A percentile compares a stretch with the other conserved stretches of the same genome.
phyloP scores from a whole-genome alignment of 1,140 invertebrate genomes.

The Bombus soroeensis region DNA sequence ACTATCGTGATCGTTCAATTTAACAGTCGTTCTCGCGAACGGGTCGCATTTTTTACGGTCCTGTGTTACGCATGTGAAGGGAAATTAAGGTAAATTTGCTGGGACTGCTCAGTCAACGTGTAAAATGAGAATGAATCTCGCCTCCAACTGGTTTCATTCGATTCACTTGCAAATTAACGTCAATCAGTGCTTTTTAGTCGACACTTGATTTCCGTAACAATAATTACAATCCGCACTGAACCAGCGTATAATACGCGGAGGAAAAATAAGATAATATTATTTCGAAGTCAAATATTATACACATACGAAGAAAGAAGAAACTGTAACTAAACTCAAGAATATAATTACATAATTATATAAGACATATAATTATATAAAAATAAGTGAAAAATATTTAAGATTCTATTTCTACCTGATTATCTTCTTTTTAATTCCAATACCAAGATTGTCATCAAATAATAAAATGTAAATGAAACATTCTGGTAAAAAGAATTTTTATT shows the following conservation, averaged over 20 bases:
- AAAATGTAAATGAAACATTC: background rate
- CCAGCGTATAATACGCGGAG: no score
- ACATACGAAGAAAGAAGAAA: no score
- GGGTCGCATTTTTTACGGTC: background rate
- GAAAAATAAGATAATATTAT: background rate
- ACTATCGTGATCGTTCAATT: background rate
- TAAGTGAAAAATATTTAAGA: no score
- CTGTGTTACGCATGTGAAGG: no score
- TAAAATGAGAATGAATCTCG: conserved; percentile 1
- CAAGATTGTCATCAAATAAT: no score
- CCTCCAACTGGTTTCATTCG: background rate
- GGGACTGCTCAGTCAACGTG: no score
- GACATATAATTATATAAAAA: no score
- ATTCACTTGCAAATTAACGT: background rate
- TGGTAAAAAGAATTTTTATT: no score
- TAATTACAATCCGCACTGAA: background rate
- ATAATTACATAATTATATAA: no score
- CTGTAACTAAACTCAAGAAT: no score
- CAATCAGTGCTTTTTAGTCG: background rate
- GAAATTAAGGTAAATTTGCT: conserved; percentile 2
- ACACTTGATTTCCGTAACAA: background rate
- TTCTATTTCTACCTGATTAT: no score
- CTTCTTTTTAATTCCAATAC: no score
- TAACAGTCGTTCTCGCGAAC: background rate
- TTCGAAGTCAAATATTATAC: background rate